Evolutionary conservation across 92 coral and sea anemone species (phyloP).

Genomic region (Meandrina meandrites): DNA sequence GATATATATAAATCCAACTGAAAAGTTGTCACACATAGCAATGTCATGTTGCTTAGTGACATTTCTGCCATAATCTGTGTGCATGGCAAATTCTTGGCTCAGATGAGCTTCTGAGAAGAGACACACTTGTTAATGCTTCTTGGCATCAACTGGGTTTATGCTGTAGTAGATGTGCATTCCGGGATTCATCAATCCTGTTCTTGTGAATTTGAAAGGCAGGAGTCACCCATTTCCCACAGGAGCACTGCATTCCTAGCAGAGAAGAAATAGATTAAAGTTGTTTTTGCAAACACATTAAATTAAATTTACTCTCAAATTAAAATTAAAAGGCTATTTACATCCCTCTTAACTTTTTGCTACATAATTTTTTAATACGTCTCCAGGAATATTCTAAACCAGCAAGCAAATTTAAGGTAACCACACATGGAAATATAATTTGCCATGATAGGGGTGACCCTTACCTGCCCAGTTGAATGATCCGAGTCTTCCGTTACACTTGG

Average conservation of each 20-base stretch:
- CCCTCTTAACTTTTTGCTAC: no score
- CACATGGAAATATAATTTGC: no score
- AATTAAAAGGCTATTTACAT: no score
- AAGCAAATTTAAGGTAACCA: no score
- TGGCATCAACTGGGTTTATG: constrained; percentile 4
- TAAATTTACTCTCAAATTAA: no score
- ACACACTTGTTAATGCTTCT: not conserved
- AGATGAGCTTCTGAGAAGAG: not conserved
- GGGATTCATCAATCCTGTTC: constrained; percentile 84
- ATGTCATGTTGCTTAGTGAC: not conserved
- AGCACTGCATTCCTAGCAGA: constrained; percentile 88
- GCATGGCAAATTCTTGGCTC: not conserved
- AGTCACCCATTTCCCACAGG: constrained; percentile 96
- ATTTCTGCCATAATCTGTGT: not conserved
- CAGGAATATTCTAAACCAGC: no score
- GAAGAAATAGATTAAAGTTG: not conserved
- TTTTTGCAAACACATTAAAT: not conserved
- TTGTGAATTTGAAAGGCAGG: constrained; percentile 98
- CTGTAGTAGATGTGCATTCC: not conserved
- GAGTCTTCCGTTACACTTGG: constrained; percentile 86
- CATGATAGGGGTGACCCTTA: not conserved
- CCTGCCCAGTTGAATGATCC: constrained; percentile 99
- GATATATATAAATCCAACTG: no score
- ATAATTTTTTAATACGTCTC: no score
- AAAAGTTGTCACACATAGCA: not conserved